A percentile compares a stretch with the other conserved stretches of the same genome.
Conservation (phyloP, 1,140 invertebrate species). For the Dreissena rostriformis region DNA sequence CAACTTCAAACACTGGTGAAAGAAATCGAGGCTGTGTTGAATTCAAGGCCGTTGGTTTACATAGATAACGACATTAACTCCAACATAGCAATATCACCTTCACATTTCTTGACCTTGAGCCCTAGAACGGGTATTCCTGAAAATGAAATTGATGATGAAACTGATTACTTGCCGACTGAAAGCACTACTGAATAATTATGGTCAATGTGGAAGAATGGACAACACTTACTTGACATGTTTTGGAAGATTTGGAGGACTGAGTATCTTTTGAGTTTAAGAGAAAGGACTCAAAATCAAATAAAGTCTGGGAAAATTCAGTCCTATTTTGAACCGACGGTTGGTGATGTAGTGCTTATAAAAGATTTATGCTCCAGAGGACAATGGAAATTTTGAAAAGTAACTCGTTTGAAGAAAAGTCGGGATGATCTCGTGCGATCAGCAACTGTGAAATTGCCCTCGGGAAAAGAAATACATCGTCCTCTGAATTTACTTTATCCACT, state of each 20-base stretch:
- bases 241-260: too few relatives aligned
- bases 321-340: too few relatives aligned
- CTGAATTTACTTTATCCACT: conserved; percentile 17
- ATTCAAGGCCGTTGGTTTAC: conserved; percentile 51
- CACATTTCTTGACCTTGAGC: conserved; percentile 38
- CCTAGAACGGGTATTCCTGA: conserved; percentile 41
- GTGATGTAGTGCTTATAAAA: conserved; percentile 32
- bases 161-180: conserved; percentile 15
- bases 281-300: too few relatives aligned
- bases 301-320: too few relatives aligned
- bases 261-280: too few relatives aligned
- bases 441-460: neutral
- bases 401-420: conserved; percentile 4
- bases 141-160: conserved; percentile 8
- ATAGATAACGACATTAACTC: conserved; percentile 48
- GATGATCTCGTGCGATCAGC: conserved; percentile 21
- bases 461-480: conserved; percentile 12
- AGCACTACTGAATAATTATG: conserved; percentile 13
- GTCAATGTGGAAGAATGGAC: conserved; percentile 26
- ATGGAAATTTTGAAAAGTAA: conserved; percentile 38
- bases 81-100: conserved; percentile 15
- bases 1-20: conserved; percentile 44
- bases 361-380: conserved; percentile 13
- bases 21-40: conserved; percentile 46
- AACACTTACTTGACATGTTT: too few relatives aligned